Evolutionary conservation across 2,797 vertebrate genomes (phyloP).

Genomic region (Pelobates cultripes): DNA sequence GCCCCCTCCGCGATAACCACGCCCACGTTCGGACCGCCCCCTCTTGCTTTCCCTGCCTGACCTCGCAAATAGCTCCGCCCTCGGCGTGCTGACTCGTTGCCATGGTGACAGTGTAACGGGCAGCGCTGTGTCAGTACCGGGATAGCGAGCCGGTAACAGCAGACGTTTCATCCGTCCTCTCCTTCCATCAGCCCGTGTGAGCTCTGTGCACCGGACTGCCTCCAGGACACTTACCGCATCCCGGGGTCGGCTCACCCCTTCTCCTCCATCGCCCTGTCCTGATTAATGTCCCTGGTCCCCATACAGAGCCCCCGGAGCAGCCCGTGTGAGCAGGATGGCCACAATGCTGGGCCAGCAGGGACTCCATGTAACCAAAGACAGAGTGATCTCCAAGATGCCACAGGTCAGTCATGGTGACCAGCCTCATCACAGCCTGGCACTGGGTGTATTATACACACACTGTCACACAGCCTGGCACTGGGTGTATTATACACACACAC

Average conservation of each 20-base stretch:
- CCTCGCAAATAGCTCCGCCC: constrained; percentile 7
- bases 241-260: not conserved
- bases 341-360: constrained; percentile 64
- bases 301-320: not conserved
- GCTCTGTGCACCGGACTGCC: too few relatives aligned
- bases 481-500: too few relatives aligned
- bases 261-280: not conserved
- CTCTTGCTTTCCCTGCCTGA: not conserved
- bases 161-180: too few relatives aligned
- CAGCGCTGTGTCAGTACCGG: not conserved
- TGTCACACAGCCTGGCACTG: too few relatives aligned
- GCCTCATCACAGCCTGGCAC: too few relatives aligned
- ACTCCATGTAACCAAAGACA: constrained; percentile 77
- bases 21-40: not conserved
- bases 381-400: constrained; percentile 80
- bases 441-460: too few relatives aligned
- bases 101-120: constrained; percentile 35
- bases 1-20: not conserved
- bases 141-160: too few relatives aligned
- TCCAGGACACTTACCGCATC: too few relatives aligned
- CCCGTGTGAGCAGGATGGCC: constrained; percentile 8
- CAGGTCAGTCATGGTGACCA: constrained; percentile 70
- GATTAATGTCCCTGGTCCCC: not conserved
- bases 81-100: constrained; percentile 12
- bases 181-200: too few relatives aligned